Conservation (phyloP, 1,140 invertebrate species). For the Macrobrachium rosenbergii region DNA sequence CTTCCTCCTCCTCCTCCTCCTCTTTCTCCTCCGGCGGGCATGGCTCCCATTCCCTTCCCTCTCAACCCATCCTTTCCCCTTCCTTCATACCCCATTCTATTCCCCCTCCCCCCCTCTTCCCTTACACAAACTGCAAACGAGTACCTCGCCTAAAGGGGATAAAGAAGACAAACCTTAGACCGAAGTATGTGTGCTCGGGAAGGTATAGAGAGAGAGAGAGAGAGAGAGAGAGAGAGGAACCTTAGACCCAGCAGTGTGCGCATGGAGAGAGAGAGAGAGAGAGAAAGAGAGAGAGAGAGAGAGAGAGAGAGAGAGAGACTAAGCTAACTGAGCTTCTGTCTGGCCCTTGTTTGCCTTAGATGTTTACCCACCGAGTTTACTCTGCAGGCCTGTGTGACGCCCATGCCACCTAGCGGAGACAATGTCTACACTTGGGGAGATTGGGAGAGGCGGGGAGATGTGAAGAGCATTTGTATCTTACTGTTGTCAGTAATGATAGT, state of each 20-base stretch:
- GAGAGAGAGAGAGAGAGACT: constrained; percentile 3
- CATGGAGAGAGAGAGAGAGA: constrained; percentile 2
- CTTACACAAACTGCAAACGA: not conserved
- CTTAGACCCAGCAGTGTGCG: too few species aligned
- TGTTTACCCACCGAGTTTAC: too few species aligned
- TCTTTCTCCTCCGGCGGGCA: not conserved
- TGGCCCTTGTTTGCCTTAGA: too few species aligned
- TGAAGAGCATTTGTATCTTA: too few species aligned
- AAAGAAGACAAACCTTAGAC: not conserved
- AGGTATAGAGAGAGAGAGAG: not conserved
- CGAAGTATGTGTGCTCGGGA: not conserved
- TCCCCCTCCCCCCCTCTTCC: not conserved
- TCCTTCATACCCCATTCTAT: not conserved
- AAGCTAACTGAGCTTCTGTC: too few species aligned
- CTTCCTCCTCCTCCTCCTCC: not conserved
- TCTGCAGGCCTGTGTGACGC: too few species aligned
- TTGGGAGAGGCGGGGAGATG: too few species aligned
- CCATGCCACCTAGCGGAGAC: too few species aligned
- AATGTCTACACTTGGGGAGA: too few species aligned
- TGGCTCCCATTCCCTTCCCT: too few species aligned
- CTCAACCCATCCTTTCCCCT: not conserved
- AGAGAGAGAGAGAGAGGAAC: not conserved
- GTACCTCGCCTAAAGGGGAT: not conserved
- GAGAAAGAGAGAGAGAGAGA: constrained; percentile 22
- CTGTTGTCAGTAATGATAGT: too few species aligned